Percentiles rank a stretch among this genome's conserved stretches.
Conservation (phyloP, 2,113 vertebrate species). For the Chelonoidis abingdonii region DNA sequence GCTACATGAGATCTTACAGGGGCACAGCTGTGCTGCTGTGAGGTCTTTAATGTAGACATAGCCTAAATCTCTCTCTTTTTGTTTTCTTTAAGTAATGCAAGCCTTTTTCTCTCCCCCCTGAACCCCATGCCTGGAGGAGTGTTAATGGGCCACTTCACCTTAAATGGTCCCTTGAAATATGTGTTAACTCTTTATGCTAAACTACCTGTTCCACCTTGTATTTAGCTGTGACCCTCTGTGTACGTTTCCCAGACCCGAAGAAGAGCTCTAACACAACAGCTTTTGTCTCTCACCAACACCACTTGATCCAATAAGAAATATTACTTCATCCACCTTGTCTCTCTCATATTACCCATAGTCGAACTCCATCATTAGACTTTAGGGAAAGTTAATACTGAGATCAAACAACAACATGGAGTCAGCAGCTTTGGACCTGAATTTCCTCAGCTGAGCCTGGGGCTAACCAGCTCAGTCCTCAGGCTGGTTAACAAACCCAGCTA, state of each 20-base stretch:
- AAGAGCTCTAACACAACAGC: not conserved
- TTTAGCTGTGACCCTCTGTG: not conserved
- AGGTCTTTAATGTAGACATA: no score
- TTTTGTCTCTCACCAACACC: not conserved
- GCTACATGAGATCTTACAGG: no score
- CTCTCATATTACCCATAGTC: not conserved
- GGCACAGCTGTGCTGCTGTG: no score
- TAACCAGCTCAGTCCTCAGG: not conserved
- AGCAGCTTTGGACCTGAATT: not conserved
- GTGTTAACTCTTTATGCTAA: not conserved
- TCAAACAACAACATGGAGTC: not conserved
- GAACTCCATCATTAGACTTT: no score
- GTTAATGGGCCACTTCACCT: not conserved
- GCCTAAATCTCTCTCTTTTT: no score
- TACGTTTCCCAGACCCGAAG: not conserved
- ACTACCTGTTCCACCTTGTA: not conserved
- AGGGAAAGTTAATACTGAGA: not conserved
- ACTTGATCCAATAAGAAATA: not conserved
- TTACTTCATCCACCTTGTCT: not conserved
- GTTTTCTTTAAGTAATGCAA: no score
- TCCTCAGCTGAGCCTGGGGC: not conserved
- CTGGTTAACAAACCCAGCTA: not conserved
- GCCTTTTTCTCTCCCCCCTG: no score
- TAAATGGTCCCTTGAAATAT: not conserved
- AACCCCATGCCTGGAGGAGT: no score